A percentile compares a stretch with the other conserved stretches of the same genome.
Evolutionary conservation across 2,113 vertebrate genomes (phyloP).

Genomic region (Trematomus loennbergii): DNA sequence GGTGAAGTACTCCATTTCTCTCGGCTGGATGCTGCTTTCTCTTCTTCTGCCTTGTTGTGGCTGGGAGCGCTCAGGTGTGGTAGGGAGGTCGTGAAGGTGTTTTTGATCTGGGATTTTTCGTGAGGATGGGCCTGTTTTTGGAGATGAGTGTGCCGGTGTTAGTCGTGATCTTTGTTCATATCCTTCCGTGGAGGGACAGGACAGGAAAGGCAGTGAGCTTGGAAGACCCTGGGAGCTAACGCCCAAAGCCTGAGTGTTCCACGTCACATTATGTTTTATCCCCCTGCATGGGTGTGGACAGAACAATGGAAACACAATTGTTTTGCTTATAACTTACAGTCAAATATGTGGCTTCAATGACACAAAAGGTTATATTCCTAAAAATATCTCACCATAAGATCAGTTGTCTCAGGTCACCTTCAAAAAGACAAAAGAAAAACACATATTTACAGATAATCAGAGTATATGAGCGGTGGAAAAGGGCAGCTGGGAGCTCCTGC

Average conservation of each 20-base stretch:
- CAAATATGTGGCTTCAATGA: not conserved
- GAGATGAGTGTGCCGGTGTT: constrained; percentile 1
- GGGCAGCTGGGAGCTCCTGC: constrained; percentile 40
- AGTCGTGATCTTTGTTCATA: constrained; percentile 23
- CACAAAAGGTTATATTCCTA: not conserved
- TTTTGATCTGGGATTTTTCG: constrained; percentile 39
- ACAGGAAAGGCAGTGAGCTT: constrained; percentile 83
- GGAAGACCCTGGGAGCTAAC: constrained; percentile 83
- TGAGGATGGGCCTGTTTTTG: constrained; percentile 23
- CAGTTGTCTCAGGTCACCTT: constrained; percentile 90
- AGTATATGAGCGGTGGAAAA: constrained; percentile 65
- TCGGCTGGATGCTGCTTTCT: constrained; percentile 29
- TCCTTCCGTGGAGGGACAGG: constrained; percentile 78
- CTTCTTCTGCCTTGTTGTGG: not conserved
- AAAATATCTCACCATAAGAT: constrained; percentile 88
- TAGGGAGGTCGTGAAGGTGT: not conserved
- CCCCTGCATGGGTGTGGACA: constrained; percentile 82
- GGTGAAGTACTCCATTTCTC: constrained; percentile 44
- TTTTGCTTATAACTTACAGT: not conserved
- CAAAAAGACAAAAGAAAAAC: constrained; percentile 51
- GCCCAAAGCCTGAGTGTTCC: constrained; percentile 88
- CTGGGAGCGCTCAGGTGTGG: constrained; percentile 26
- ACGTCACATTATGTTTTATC: constrained; percentile 89
- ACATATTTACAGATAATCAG: constrained; percentile 68
- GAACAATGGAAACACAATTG: not conserved